A percentile compares a stretch with the other conserved stretches of the same genome.
These are phyloP conservation scores for Pollachius pollachius DNA, from an alignment of 2,113 vertebrate genomes.

Conservation along the genomic window DNA sequence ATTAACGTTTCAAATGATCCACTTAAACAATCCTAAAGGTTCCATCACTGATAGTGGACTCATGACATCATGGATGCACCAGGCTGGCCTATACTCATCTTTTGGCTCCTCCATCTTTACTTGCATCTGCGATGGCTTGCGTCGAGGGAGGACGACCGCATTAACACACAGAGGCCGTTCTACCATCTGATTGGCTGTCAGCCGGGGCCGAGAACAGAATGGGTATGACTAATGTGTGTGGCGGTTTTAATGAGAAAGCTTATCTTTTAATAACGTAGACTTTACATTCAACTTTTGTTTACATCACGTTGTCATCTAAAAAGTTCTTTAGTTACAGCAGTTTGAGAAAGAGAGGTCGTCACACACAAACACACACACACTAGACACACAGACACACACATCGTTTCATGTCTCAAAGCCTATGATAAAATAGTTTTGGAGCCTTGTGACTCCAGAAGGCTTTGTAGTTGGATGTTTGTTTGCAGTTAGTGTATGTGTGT, in stretches of 20 bases:
- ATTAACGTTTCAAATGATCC: no score
- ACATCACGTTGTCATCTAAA: background rate
- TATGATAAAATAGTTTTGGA: conserved; percentile 65
- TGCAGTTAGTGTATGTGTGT: background rate
- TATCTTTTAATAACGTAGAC: background rate
- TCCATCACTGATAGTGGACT: conserved; percentile 39
- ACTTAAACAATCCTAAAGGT: conserved; percentile 21
- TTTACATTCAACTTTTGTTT: background rate
- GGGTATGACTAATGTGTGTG: conserved; percentile 31
- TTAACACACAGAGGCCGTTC: conserved; percentile 41
- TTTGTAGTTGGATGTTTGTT: conserved; percentile 67
- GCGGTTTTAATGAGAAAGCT: background rate
- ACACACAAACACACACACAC: conserved; percentile 2
- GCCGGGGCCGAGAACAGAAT: conserved; percentile 27
- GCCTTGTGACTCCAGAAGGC: conserved; percentile 52
- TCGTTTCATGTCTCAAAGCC: conserved; percentile 47
- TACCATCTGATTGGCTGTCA: conserved; percentile 25
- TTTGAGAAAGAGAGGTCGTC: background rate
- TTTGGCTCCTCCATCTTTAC: conserved; percentile 25
- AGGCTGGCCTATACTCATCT: conserved; percentile 54
- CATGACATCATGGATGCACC: conserved; percentile 59
- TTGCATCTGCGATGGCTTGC: conserved; percentile 37
- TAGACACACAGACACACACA: conserved; percentile 13
- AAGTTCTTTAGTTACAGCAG: background rate
- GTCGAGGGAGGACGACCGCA: conserved; percentile 22